Evolutionary conservation across 1,140 invertebrate genomes (phyloP), one percentile per base, ranked within the genome.

Genomic region (Lerema accius): DNA sequence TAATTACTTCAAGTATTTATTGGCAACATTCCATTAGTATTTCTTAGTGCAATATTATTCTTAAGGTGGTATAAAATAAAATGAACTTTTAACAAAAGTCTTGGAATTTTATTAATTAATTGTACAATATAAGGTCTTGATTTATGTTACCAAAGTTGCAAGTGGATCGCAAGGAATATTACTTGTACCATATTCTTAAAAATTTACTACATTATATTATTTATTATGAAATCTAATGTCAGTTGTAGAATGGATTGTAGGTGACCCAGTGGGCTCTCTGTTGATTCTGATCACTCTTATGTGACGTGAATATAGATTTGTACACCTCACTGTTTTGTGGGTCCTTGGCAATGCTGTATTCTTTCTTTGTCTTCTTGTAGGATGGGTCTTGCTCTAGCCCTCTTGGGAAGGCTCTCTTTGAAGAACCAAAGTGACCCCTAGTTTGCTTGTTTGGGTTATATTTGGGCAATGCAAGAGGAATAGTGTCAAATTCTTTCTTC

Each of bases 211-310:
- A 7, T 49, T n/a, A n/a, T n/a, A n/a, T n/a, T n/a, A n/a, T n/a
- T n/a, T n/a, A n/a, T n/a, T n/a, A n/a, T n/a, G n/a, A 49, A 3
- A 32, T 11, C 16, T 13, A 10, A n/a, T 17, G 43, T 93, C 92
- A 98, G 93, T 97, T 98, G 90, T 98, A 99, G 82, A 98, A 96
- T 49, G 98, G 98, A 93, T 99, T 99, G 83, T 97, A 99, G 4
- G 98, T 99, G 50, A 99, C 94, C 98, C 98, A 99, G 85, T 99
- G 98, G 3, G 97, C 97, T 78, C 95, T 95, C 26, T 95, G 93
- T 84, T 99, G 97, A 46, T 95, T 94, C 75, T 96, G 93, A 19
- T 98, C 98, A 45, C 93, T 95, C 80, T 97, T 94, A 83, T 98
- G 97, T 10, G 95, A 94, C 0, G 98, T 99, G 77, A 99, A 99